These are phyloP conservation scores for Bombus difficillimus DNA, from an alignment of 1,140 invertebrate genomes.

Conservation along the genomic window DNA sequence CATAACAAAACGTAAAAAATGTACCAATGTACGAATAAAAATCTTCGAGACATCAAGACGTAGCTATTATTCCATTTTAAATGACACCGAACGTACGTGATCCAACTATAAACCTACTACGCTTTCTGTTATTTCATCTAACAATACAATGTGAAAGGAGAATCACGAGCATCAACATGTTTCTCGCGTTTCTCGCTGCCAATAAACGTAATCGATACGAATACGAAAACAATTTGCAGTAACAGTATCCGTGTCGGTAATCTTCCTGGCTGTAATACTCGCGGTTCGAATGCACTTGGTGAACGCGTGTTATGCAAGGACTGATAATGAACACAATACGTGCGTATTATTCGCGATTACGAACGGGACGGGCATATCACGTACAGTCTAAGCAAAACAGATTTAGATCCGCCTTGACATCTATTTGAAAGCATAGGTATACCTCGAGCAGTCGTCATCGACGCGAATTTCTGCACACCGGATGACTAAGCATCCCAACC, in stretches of 20 bases:
- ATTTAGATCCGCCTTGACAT: conserved; percentile 53
- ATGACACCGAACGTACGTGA: not conserved
- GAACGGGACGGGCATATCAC: not conserved
- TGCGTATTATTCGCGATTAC: conserved; percentile 10
- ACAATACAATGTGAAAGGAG: not conserved
- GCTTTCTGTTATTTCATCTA: conserved; percentile 1
- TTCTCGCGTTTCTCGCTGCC: conserved; percentile 1
- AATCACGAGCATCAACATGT: not conserved
- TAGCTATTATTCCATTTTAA: not conserved
- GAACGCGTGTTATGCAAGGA: conserved; percentile 28
- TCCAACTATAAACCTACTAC: not conserved
- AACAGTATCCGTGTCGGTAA: conserved; percentile 29
- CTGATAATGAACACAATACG: conserved; percentile 33
- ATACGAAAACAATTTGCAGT: conserved; percentile 36
- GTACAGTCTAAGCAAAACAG: conserved; percentile 16
- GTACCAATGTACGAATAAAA: not conserved
- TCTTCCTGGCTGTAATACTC: conserved; percentile 18
- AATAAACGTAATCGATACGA: conserved; percentile 31
- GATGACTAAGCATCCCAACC: conserved; percentile 28
- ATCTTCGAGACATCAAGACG: too few relatives aligned
- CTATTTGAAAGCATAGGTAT: conserved; percentile 34
- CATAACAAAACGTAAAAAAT: too few relatives aligned
- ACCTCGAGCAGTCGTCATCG: conserved; percentile 24
- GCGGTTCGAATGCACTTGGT: conserved; percentile 5
- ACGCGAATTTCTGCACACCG: conserved; percentile 10